Base-by-base conservation (phyloP, 2,113 vertebrate genomes). In the Neofelis nebulosa region DNA sequence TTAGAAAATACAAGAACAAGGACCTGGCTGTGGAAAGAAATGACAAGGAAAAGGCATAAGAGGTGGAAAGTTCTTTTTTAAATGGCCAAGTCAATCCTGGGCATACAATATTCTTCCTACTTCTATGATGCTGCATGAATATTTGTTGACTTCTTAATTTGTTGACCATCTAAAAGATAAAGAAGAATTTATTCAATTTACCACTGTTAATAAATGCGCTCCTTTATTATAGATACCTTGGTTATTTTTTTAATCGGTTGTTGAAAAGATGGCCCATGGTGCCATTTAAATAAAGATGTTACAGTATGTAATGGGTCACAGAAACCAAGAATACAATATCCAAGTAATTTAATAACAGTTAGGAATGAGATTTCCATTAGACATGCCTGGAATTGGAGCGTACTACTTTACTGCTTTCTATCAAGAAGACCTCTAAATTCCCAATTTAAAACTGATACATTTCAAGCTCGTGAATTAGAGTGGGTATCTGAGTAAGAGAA, bases 361-460 rank as follows among this genome's bases (percentile, higher is more conserved):
- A 95, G 96, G 94, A 95, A 63, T 89, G 68, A 81, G 91, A 84
- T 74, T 89, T 94, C 93, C 80, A 95, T 94, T 92, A 97, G 81
- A 69, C 63, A 88, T 83, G 97, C 94, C 89, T 96, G 95, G 97
- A 81, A 90, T 69, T 41, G 85, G 96, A 92, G 81, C 23, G 0
- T 38, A 65, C 41, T 23, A 29, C 78, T 91, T 86, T 74, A 74
- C n/a, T 57, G 66, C 91, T 94, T 52, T 89, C 93, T 65, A 89
- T 82, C 85, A 85, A 91, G 97, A 73, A 94, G 91, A 83, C 52
- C 92, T 94, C 93, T 94, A 83, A 93, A 95, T 95, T 87, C 96
- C 97, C 96, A 95, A 97, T 96, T 97, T 97, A 97, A 94, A 95
- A 79, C 80, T 8, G 82, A 95, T 92, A 63, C 16, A 71, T 97